Evolutionary conservation across 2,888 invertebrate genomes (phyloP).

Genomic region (Drosophila stalkeri): DNA sequence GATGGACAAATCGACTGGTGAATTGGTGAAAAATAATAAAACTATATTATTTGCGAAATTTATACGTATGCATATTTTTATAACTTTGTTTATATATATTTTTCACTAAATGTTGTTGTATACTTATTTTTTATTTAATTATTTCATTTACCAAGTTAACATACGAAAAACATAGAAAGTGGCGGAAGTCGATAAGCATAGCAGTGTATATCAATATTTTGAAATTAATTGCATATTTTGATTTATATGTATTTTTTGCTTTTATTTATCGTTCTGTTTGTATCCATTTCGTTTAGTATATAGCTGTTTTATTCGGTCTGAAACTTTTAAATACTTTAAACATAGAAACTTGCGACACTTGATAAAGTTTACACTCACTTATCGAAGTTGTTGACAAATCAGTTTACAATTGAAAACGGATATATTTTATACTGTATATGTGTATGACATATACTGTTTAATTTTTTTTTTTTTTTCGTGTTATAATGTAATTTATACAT

Average conservation of each 20-base stretch:
- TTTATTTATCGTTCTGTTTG: background rate
- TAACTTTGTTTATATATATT: background rate
- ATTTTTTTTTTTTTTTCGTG: too few species aligned
- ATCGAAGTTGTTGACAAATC: background rate
- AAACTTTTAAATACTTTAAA: background rate
- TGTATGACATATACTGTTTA: background rate
- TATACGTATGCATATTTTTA: background rate
- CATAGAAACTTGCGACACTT: background rate
- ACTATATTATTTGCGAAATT: background rate
- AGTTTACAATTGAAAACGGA: background rate
- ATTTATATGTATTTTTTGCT: background rate
- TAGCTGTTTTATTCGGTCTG: too few species aligned
- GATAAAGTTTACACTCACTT: background rate
- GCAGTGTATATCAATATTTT: background rate
- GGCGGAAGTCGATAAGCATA: background rate
- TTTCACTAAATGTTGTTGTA: background rate
- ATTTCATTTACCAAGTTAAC: background rate
- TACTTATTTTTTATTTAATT: background rate
- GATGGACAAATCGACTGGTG: background rate
- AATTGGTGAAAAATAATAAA: background rate
- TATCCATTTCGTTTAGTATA: background rate
- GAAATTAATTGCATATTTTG: background rate
- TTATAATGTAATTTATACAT: too few species aligned
- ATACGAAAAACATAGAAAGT: background rate
- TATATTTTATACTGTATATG: background rate